phyloP scores from a whole-genome alignment of 2,113 vertebrate species.

The Thomomys bottae region DNA sequence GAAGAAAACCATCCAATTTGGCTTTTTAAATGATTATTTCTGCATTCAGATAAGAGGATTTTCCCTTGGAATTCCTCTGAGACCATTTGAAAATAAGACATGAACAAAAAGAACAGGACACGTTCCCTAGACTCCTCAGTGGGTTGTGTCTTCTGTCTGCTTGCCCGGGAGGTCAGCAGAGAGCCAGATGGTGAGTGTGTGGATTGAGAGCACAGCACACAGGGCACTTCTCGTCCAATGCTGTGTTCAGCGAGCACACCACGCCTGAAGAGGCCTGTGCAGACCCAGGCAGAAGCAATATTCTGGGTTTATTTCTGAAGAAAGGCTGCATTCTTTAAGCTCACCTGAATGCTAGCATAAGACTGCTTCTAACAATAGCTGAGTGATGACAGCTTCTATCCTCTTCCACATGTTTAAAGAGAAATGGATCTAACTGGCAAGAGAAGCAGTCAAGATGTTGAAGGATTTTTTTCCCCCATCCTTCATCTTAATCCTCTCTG shows the following conservation, averaged over 20 bases:
- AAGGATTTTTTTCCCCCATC: conserved; percentile 49
- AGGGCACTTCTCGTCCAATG: not conserved
- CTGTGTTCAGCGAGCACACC: conserved; percentile 7
- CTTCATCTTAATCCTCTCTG: conserved; percentile 60
- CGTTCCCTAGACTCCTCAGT: not conserved
- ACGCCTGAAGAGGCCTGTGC: not conserved
- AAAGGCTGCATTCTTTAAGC: not conserved
- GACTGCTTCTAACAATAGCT: not conserved
- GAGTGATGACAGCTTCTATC: conserved; percentile 57
- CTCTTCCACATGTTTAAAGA: conserved; percentile 56
- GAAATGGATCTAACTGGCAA: conserved; percentile 55
- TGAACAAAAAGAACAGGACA: not conserved
- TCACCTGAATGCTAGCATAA: conserved; percentile 9
- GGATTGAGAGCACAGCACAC: not conserved
- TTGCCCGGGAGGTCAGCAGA: conserved; percentile 25
- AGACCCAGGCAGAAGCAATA: not conserved
- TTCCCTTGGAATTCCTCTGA: not conserved
- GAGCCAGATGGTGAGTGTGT: not conserved
- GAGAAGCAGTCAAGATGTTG: conserved; percentile 58
- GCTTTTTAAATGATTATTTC: conserved; percentile 9
- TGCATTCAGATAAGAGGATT: conserved; percentile 9
- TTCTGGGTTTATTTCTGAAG: conserved; percentile 10
- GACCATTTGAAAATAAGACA: not conserved
- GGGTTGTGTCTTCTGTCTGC: not conserved
- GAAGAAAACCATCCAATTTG: conserved; percentile 20